Evolutionary conservation across 2,888 invertebrate genomes (phyloP).

Genomic region (Miltochrista miniata): DNA sequence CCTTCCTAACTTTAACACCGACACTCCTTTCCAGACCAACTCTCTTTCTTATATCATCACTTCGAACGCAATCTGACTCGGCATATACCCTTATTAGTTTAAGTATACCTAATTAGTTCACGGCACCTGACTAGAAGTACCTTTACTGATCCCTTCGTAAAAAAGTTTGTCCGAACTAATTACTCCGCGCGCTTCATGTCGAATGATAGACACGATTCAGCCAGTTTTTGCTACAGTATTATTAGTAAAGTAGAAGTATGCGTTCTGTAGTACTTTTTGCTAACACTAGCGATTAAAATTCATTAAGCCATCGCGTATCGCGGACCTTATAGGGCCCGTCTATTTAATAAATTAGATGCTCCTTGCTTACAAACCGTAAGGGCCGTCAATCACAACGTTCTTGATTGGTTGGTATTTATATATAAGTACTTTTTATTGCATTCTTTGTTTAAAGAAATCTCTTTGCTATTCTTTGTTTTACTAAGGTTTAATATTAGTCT

Average conservation of each 20-base stretch:
- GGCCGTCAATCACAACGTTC: constrained; percentile 7
- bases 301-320: constrained; percentile 11
- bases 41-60: too few relatives aligned
- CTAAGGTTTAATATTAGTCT: too few relatives aligned
- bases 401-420: constrained; percentile 2
- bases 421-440: constrained; percentile 1
- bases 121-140: too few relatives aligned
- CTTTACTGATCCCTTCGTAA: too few relatives aligned
- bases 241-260: background rate
- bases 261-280: constrained; percentile 4
- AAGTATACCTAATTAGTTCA: too few relatives aligned
- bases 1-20: too few relatives aligned
- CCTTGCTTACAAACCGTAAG: background rate
- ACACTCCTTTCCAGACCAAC: too few relatives aligned
- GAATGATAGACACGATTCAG: background rate
- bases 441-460: too few relatives aligned
- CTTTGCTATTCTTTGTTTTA: too few relatives aligned
- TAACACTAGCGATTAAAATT: constrained; percentile 2
- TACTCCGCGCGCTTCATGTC: background rate
- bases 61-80: too few relatives aligned
- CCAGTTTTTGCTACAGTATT: background rate
- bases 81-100: background rate
- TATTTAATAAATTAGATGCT: constrained; percentile 8
- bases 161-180: background rate
- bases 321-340: background rate